Evolutionary conservation across 2,797 vertebrate genomes (phyloP).

Genomic region (Crypturellus tataupa): DNA sequence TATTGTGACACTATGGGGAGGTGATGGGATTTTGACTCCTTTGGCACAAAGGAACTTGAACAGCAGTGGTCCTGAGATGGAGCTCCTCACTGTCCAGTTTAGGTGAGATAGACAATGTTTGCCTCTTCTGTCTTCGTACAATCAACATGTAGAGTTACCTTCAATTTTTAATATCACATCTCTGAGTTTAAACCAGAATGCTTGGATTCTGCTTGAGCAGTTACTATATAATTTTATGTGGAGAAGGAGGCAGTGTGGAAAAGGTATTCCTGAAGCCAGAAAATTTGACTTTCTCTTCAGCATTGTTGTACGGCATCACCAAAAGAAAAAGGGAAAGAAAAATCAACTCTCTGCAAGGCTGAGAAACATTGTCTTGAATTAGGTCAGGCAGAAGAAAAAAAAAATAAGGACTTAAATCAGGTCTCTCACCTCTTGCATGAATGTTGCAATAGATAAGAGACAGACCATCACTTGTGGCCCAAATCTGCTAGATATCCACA

Average conservation of each 20-base stretch:
- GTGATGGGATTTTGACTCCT: neutral
- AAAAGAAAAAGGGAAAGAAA: neutral
- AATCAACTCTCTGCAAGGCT: neutral
- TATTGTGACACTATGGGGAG: neutral
- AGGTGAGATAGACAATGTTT: rapidly evolving
- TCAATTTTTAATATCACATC: neutral
- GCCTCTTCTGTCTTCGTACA: rapidly evolving
- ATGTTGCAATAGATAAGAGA: neutral
- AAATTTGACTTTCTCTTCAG: neutral
- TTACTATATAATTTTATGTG: too few relatives aligned
- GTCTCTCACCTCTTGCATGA: neutral
- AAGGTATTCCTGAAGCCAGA: neutral
- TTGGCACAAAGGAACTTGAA: neutral
- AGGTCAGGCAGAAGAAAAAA: neutral
- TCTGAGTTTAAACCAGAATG: neutral
- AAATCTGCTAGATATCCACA: neutral
- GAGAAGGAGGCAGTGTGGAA: neutral
- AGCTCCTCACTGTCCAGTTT: neutral
- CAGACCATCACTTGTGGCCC: neutral
- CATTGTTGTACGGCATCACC: rapidly evolving
- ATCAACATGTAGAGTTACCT: neutral
- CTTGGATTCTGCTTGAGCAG: neutral
- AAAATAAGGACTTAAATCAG: neutral
- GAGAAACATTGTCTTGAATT: neutral
- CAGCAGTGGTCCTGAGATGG: neutral